Evolutionary conservation across 2,797 vertebrate species (phyloP), one percentile per base, ranked within the genome.

Genomic region (Falco rusticolus): DNA sequence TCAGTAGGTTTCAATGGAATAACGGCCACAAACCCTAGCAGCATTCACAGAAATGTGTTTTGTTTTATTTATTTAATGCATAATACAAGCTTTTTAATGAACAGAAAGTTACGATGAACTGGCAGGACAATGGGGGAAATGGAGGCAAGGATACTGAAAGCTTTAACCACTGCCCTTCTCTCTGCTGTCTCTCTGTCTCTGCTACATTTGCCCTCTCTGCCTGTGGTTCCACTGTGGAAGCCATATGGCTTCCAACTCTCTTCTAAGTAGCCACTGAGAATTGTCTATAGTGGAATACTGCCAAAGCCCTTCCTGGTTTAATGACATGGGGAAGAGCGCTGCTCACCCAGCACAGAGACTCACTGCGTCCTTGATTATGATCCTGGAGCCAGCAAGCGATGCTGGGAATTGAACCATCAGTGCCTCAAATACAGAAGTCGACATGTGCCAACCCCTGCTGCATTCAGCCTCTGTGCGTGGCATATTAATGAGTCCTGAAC

Each of bases 211-310:
- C 92, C 96, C 97, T 98, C 93, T 63, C 71, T 71, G 95, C 89
- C 96, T 59, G 43, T 87, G 90, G 96, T 94, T 84, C 83, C 72
- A n/a, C 78, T 64, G 77, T 68, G 75, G 48, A 94, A 97, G 97
- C 97, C 97, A 97, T 94, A 97, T 96, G 94, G 96, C 97, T 96
- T 97, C 85, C 78, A 93, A 77, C 81, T 51, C 83, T 86, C 66
- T 91, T 78, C 81, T 95, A 93, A 97, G 96, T 96, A 96, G 96
- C 94, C 87, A 96, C 84, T 43, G 94, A 93, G 91, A 85, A 95
- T 95, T 97, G 97, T 93, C 96, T 97, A 75, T 6, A 77, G 96
- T 94, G 97, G 97, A 97, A 95, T 48, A 66, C 28, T 59, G 94
- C 89, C 95, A 96, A 91, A 96, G 84, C 57, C 87, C 80, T 87